A percentile compares a stretch with the other conserved stretches of the same genome.
These are phyloP conservation scores for Dasypus novemcinctus DNA, from an alignment of 2,113 vertebrate genomes.

Conservation along the genomic window DNA sequence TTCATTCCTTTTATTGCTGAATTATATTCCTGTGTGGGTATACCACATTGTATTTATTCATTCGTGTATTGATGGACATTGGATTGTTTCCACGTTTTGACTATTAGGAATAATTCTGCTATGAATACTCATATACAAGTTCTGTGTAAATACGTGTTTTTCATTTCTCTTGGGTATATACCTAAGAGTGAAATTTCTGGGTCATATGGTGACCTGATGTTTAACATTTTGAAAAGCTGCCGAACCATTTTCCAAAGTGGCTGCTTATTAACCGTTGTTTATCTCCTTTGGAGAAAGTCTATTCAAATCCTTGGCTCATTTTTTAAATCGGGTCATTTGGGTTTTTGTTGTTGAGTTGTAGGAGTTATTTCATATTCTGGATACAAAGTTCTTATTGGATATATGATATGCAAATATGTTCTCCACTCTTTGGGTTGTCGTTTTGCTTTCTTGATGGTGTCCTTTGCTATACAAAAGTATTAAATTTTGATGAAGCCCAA, in stretches of 20 bases:
- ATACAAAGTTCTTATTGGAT: not conserved
- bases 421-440: not conserved
- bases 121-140: not conserved
- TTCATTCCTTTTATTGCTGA: not conserved
- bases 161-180: not conserved
- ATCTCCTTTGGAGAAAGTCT: not conserved
- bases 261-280: not conserved
- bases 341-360: not conserved
- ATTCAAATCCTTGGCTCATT: not conserved
- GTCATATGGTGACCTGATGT: not conserved
- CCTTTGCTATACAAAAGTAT: not conserved
- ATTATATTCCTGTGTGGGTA: not conserved
- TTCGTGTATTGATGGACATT: not conserved
- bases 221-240: not conserved
- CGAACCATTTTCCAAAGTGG: not conserved
- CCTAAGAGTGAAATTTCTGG: not conserved
- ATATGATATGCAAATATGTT: not conserved
- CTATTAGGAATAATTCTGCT: not conserved
- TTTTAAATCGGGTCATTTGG: not conserved
- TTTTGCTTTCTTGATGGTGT: not conserved
- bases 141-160: not conserved
- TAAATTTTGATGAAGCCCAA: not conserved
- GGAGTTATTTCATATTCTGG: not conserved
- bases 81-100: not conserved
- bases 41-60: not conserved